Evolutionary conservation across 2,113 vertebrate species (phyloP).

Genomic region (Grallaria varia): DNA sequence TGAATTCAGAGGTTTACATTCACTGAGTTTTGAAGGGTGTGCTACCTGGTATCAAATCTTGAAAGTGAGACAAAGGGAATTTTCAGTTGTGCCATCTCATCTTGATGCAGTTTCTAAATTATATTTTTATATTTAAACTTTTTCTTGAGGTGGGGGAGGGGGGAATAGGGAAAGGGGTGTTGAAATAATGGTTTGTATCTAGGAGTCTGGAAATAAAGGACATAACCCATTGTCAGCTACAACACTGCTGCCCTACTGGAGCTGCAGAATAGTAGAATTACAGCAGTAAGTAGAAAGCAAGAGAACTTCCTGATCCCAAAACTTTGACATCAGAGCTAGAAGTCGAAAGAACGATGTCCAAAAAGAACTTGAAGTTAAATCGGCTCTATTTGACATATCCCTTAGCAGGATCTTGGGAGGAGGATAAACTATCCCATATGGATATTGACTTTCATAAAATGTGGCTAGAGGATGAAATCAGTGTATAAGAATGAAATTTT

Average conservation of each 20-base stretch:
- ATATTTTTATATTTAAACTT: neutral
- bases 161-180: too few species aligned
- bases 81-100: neutral
- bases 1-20: neutral
- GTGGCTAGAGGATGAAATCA: neutral
- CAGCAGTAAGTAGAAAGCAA: neutral
- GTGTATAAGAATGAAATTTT: neutral
- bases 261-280: neutral
- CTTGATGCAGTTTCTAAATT: neutral
- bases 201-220: neutral
- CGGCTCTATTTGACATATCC: neutral
- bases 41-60: neutral
- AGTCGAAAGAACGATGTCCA: neutral
- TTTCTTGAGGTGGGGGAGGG: neutral
- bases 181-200: neutral
- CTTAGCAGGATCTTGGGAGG: neutral
- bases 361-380: neutral
- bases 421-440: neutral
- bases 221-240: neutral
- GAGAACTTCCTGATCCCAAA: neutral
- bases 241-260: neutral
- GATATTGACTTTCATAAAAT: neutral
- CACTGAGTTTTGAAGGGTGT: neutral
- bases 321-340: neutral
- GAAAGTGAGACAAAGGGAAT: neutral